phyloP scores from a whole-genome alignment of 2,113 vertebrate species.

The Myotis lucifugus region DNA sequence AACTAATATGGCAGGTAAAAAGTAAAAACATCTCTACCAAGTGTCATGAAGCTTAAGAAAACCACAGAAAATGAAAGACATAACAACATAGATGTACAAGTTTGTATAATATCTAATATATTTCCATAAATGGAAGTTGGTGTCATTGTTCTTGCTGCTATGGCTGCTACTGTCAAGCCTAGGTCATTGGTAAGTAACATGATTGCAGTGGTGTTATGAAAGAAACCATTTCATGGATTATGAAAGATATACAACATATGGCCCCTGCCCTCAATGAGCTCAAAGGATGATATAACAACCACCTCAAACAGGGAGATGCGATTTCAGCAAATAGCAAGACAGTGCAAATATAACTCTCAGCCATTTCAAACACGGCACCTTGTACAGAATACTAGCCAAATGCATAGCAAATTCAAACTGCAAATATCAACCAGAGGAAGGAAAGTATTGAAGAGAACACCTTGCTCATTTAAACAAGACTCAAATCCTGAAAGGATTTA shows the following conservation, averaged over 20 bases:
- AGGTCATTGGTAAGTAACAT: background rate
- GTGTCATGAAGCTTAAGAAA: background rate
- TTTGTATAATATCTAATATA: background rate
- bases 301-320: background rate
- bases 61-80: slow-evolving; percentile 4
- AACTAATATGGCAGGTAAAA: background rate
- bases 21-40: background rate
- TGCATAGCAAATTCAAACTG: background rate
- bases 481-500: background rate
- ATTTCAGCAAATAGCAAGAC: background rate
- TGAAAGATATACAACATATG: background rate
- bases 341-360: background rate
- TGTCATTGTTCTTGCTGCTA: background rate
- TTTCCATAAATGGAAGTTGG: background rate
- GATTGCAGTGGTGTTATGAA: background rate
- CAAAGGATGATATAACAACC: background rate
- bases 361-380: background rate
- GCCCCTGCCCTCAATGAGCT: background rate
- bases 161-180: background rate
- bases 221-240: background rate
- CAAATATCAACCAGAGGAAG: background rate
- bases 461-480: background rate
- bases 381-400: background rate
- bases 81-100: background rate
- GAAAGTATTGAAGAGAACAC: background rate